phyloP scores from a whole-genome alignment of 2,797 vertebrate species.

The Phoeniculus purpureus region DNA sequence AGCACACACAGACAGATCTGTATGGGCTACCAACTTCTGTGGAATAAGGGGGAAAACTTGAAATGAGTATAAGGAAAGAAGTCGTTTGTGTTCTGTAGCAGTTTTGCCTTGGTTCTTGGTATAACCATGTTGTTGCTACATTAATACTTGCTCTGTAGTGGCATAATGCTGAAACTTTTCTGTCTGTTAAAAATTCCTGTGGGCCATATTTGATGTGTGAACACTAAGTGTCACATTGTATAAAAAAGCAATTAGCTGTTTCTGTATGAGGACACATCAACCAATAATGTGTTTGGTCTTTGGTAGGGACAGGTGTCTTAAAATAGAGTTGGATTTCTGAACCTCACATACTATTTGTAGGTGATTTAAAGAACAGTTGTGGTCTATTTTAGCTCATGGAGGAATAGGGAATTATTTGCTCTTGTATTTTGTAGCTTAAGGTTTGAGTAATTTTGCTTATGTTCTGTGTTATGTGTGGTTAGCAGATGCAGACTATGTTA shows the following conservation, averaged over 20 bases:
- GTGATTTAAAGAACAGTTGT: conserved; percentile 3
- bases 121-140: neutral
- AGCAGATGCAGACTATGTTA: neutral
- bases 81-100: neutral
- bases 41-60: neutral
- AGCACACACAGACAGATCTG: neutral
- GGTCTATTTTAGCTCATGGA: neutral
- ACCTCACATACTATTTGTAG: neutral
- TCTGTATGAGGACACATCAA: neutral
- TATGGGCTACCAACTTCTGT: neutral
- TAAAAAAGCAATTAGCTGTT: neutral
- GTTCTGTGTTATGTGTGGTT: neutral
- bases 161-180: neutral
- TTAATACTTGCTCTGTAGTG: neutral
- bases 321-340: neutral
- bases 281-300: neutral
- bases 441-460: conserved; percentile 14
- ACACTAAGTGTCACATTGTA: neutral
- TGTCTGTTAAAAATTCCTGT: neutral
- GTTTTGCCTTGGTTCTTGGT: neutral
- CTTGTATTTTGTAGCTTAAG: neutral
- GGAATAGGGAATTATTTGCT: neutral
- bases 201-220: neutral
- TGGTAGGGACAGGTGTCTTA: neutral
- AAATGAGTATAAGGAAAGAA: neutral